These are phyloP conservation scores for Catostylus mosaicus DNA, from an alignment of 30 jellyfish, hydroid and myxozoan species.

Conservation along the genomic window DNA sequence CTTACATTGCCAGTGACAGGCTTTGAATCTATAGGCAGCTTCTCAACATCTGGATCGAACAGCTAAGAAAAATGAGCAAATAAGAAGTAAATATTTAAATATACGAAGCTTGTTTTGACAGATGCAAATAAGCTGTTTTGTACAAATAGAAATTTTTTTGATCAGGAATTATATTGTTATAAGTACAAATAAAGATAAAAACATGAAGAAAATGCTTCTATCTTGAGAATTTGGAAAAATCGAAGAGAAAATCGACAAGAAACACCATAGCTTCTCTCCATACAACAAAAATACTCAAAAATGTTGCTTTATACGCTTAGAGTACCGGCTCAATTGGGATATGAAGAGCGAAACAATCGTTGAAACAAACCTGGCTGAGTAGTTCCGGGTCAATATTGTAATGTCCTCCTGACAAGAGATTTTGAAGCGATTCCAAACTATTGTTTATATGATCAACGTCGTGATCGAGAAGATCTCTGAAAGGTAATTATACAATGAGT, in stretches of 20 bases:
- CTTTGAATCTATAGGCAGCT: background rate
- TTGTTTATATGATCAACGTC: conserved; percentile 77
- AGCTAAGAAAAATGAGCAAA: background rate
- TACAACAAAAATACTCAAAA: no score
- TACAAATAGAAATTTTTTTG: no score
- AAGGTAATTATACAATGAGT: background rate
- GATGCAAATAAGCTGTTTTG: no score
- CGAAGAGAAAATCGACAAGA: no score
- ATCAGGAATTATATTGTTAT: no score
- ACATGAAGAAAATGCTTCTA: no score
- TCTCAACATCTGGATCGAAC: background rate
- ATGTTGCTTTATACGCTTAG: background rate
- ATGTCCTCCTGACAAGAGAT: conserved; percentile 59
- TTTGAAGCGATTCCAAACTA: conserved; percentile 74
- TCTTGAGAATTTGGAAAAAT: no score
- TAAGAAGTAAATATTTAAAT: background rate
- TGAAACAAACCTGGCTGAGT: conserved; percentile 34
- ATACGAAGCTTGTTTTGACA: no score
- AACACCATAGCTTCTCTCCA: no score
- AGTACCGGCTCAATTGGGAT: background rate
- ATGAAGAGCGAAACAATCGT: background rate
- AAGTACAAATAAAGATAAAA: no score
- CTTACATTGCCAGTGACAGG: background rate
- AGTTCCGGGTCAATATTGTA: conserved; percentile 57
- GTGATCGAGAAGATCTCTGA: conserved; percentile 64